phyloP scores from a whole-genome alignment of 2,113 vertebrate genomes.

The Otus sunia region DNA sequence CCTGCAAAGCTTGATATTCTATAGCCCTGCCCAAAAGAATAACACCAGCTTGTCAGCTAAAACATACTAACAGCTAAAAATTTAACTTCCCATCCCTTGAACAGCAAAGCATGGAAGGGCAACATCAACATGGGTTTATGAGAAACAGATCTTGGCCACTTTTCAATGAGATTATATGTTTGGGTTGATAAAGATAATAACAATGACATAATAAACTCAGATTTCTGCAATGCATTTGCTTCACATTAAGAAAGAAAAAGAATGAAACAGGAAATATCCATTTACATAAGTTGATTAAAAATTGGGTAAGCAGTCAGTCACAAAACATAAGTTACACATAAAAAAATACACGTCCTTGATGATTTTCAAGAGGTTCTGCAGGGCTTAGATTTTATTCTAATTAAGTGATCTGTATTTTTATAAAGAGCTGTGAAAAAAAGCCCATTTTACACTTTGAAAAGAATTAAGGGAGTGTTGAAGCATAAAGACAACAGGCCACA shows the following conservation, averaged over 20 bases:
- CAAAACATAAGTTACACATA: not conserved
- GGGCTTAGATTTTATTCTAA: not conserved
- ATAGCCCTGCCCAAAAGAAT: not conserved
- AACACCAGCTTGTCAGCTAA: not conserved
- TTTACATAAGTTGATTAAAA: not conserved
- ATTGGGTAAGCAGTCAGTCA: not conserved
- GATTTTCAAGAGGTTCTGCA: not conserved
- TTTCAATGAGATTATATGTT: not conserved
- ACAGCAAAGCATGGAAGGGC: not conserved
- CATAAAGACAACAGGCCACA: not conserved
- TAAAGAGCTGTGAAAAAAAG: not conserved
- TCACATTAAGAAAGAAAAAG: not conserved
- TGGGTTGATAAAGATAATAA: conserved; percentile 9
- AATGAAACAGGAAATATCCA: not conserved
- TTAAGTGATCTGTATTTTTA: not conserved
- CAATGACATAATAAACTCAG: not conserved
- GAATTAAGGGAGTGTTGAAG: not conserved
- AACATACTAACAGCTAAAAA: not conserved
- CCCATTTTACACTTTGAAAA: not conserved
- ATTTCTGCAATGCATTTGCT: not conserved
- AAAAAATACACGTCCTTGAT: not conserved
- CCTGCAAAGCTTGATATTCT: not conserved
- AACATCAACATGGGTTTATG: not conserved
- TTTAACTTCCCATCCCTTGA: not conserved
- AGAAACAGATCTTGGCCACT: not conserved